Base-by-base conservation (phyloP, 2,888 invertebrate species). In the Lasioglossum oenotherae region DNA sequence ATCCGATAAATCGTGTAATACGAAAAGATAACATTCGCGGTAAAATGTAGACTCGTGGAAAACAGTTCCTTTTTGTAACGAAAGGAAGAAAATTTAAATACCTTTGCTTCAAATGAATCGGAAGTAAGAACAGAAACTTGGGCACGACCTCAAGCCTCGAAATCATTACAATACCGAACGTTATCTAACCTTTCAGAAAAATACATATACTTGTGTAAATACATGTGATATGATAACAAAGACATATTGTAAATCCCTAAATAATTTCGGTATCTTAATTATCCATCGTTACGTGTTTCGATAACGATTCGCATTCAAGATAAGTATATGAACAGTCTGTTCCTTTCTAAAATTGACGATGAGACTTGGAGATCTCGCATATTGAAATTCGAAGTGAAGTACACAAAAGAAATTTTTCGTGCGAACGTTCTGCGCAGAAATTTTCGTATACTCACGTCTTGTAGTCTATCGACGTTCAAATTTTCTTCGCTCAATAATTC, bases 371-470 rank as follows among this genome's bases (percentile, higher is more conserved):
- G 35, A 0, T 27, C 31, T 41, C 12, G 5, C 19, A 38, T n/a
- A 44, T 14, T 5, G 46, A n/a, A 71, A 19, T 72, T 74, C 38
- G 41, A 46, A 78, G 41, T 10, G 2, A 16, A 60, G 16, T n/a
- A 44, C 2, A 16, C 0, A 35, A 3, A 69, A 8, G 38, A 44
- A 38, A 6, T 14, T 38, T 0, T 16, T n/a, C 2, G 1, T 23
- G 38, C 14, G 35, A 4, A 67, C n/a, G 53, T 27, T 41, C 35
- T 16, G 60, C 31, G 31, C 23, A 74, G 1, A 79, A 67, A 67
- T 73, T 78, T 44, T 27, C 53, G 76, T 4, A 4, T 46, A 85
- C 89, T 85, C 67, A 89, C 89, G 77, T 82, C 85, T 82, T 57
- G 57, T 23, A 38, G 14, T 81, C 31, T 76, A 85, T 82, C 80